Evolutionary conservation across 2,888 invertebrate species (phyloP).

Genomic region (Diachrysia chrysitis): DNA sequence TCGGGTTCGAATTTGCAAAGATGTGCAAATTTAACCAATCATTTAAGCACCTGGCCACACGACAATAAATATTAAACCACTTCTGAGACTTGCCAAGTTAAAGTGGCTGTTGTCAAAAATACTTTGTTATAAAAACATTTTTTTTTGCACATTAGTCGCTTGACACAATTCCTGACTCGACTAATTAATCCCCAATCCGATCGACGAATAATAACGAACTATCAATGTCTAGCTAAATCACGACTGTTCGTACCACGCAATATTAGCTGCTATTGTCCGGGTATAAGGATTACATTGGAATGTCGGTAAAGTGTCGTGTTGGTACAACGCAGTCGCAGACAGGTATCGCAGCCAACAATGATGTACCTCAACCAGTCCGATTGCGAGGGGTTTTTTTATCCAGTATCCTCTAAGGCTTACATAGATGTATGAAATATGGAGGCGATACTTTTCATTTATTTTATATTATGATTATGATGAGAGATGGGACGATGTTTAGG

Average conservation of each 20-base stretch:
- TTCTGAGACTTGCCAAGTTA: too few relatives aligned
- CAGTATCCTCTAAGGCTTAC: constrained; percentile 72
- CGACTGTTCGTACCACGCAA: constrained; percentile 29
- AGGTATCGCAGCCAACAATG: constrained; percentile 81
- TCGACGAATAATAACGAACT: constrained; percentile 59
- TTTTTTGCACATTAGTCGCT: background rate
- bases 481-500: too few relatives aligned
- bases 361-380: constrained; percentile 83
- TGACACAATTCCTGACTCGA: constrained; percentile 16
- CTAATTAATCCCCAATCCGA: constrained; percentile 41
- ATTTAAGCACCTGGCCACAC: background rate
- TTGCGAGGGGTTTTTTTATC: constrained; percentile 79
- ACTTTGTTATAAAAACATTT: constrained; percentile 1
- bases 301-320: constrained; percentile 62
- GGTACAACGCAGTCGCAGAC: constrained; percentile 70
- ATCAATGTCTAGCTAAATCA: constrained; percentile 57
- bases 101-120: background rate
- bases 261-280: constrained; percentile 25
- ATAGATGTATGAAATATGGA: constrained; percentile 55
- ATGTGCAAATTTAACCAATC: background rate
- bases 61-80: background rate
- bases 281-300: constrained; percentile 56
- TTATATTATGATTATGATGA: background rate
- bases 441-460: constrained; percentile 13
- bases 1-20: background rate